Percentiles rank a stretch among this genome's conserved stretches.
These are phyloP conservation scores for Galleria mellonella DNA, from an alignment of 1,140 invertebrate genomes.

Conservation along the genomic window DNA sequence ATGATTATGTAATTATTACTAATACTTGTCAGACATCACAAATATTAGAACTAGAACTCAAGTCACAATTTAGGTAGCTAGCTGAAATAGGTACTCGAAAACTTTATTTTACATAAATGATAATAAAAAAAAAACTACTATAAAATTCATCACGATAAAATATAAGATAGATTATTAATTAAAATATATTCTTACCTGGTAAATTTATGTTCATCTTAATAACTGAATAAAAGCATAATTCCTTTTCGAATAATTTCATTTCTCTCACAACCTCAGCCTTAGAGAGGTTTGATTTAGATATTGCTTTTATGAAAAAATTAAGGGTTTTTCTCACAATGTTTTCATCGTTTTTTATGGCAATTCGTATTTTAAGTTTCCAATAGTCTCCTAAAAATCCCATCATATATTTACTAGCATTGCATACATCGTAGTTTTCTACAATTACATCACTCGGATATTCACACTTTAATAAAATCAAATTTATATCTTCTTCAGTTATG, in stretches of 20 bases:
- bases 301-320: conserved; percentile 52
- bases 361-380: conserved; percentile 40
- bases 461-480: conserved; percentile 29
- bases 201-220: conserved; percentile 32
- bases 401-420: conserved; percentile 52
- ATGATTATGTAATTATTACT: no score
- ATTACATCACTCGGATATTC: conserved; percentile 11
- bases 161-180: no score
- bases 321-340: conserved; percentile 13
- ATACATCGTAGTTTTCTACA: conserved; percentile 26
- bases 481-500: conserved; percentile 37
- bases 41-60: no score
- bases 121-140: no score
- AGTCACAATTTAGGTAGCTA: no score
- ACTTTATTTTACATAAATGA: no score
- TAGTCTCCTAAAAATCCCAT: conserved; percentile 57
- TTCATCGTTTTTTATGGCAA: conserved; percentile 14
- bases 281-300: conserved; percentile 40
- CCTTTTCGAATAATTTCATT: conserved; percentile 44
- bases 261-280: conserved; percentile 54
- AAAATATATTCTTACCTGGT: conserved; percentile 21
- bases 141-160: no score
- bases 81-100: no score
- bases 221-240: conserved; percentile 40
- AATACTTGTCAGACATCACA: no score